Evolutionary conservation across 2,888 invertebrate genomes (phyloP), one percentile per base, ranked within the genome.

Genomic region (Urechis unicinctus): DNA sequence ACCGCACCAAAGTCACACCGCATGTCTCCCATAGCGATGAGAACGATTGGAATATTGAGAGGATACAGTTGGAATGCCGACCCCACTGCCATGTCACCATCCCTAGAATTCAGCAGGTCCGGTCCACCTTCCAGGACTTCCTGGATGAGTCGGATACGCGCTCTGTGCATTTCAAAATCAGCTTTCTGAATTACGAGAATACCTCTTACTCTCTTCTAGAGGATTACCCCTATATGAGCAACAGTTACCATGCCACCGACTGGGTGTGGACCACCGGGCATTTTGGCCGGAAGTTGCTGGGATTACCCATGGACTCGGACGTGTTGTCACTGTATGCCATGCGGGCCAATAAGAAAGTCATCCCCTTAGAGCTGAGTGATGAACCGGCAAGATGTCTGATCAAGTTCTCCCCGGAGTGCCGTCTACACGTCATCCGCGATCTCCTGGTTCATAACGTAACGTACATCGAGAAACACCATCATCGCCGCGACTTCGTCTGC

Each of bases 251-350:
- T 9, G 57, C 63, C n/a, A 49, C 54, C n/a, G 58, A 59, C 41
- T 63, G 63, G 64, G 52, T 64, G 13, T 64, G 63, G 63, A 57
- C 63, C 2, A 55, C 57, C 9, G 56, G 56, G 42, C 46, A 48
- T 24, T 31, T 58, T 24, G 64, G 64, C 31, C 53, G 61, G n/a
- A 59, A 59, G 42, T 48, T 64, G 42, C 58, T 64, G 21, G 59
- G 60, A 22, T 50, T 64, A 22, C 64, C 64, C 5, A 42, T 56
- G 25, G 64, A 64, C 49, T 58, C 63, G 5, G 64, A 62, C 42
- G 63, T 64, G n/a, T 49, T 64, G 42, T 63, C 63, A 3, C 53
- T 64, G 47, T 62, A 64, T 42, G 54, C 61, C n/a, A 49, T 64
- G 25, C 55, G 56, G 36, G 41, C 29, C 28, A 55, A 56, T 9